phyloP scores from a whole-genome alignment of 2,888 invertebrate genomes.

The Odontomyia ornata region DNA sequence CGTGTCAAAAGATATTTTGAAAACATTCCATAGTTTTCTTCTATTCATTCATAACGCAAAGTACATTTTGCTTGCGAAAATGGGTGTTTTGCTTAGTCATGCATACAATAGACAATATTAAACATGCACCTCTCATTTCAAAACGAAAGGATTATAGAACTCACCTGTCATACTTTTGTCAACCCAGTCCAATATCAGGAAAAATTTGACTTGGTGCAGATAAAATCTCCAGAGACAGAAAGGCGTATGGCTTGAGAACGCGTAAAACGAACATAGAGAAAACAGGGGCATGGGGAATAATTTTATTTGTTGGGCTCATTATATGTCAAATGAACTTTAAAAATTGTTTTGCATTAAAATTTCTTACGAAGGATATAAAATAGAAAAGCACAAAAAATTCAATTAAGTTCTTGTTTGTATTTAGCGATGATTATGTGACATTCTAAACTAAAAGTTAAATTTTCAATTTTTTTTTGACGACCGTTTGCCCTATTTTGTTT shows the following conservation, averaged over 20 bases:
- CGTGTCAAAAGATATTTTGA: slow-evolving; percentile 22
- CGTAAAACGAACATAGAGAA: not conserved
- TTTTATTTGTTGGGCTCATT: too few relatives aligned
- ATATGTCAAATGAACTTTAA: too few relatives aligned
- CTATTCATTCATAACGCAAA: slow-evolving; percentile 2
- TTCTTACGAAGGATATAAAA: too few relatives aligned
- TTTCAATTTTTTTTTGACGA: too few relatives aligned
- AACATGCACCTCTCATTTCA: not conserved
- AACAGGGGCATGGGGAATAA: not conserved
- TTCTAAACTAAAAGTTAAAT: too few relatives aligned
- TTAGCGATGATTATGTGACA: too few relatives aligned
- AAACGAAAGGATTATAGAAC: slow-evolving; percentile 32
- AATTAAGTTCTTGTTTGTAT: too few relatives aligned
- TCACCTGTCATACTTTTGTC: slow-evolving; percentile 44
- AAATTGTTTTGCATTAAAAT: too few relatives aligned
- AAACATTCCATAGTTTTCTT: not conserved
- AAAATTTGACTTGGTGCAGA: slow-evolving; percentile 13
- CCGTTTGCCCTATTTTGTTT: too few relatives aligned
- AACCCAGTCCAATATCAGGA: not conserved
- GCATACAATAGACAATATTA: not conserved
- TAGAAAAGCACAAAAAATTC: too few relatives aligned
- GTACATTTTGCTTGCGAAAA: not conserved
- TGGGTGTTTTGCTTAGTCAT: slow-evolving; percentile 35
- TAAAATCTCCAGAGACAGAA: slow-evolving; percentile 28
- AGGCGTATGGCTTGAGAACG: not conserved